These are phyloP conservation scores for Poecilobothrus nobilitatus DNA, from an alignment of 2,888 invertebrate genomes.

Conservation along the genomic window DNA sequence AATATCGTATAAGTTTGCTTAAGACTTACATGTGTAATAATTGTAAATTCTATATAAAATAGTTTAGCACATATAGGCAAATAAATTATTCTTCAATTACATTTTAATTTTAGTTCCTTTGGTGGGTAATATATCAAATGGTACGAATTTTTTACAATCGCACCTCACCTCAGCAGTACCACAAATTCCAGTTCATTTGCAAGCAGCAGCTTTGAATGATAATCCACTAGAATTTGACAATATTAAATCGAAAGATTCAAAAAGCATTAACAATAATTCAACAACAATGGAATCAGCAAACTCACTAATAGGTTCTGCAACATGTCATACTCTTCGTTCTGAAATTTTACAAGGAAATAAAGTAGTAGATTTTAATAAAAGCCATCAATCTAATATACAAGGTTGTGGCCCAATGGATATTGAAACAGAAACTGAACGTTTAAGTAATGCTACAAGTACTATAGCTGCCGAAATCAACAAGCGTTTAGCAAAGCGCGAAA, in stretches of 20 bases:
- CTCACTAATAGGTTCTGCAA: background rate
- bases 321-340: background rate
- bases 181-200: background rate
- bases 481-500: constrained; percentile 7
- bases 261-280: background rate
- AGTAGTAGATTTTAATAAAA: background rate
- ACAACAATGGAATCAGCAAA: background rate
- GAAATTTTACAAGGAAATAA: background rate
- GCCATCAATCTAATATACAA: background rate
- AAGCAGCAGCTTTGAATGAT: constrained; percentile 9
- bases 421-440: constrained; percentile 37
- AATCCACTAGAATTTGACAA: constrained; percentile 6
- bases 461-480: constrained; percentile 11
- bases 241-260: background rate
- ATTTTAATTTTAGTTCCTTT: background rate
- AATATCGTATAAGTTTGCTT: no score
- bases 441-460: constrained; percentile 4
- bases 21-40: no score
- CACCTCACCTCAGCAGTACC: background rate
- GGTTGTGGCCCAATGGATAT: constrained; percentile 51
- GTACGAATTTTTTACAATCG: background rate
- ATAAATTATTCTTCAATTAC: no score
- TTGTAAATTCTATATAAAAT: no score
- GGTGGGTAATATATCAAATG: background rate
- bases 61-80: no score